Conservation (phyloP, 2,113 vertebrate species). For the Stigmatopora nigra region DNA sequence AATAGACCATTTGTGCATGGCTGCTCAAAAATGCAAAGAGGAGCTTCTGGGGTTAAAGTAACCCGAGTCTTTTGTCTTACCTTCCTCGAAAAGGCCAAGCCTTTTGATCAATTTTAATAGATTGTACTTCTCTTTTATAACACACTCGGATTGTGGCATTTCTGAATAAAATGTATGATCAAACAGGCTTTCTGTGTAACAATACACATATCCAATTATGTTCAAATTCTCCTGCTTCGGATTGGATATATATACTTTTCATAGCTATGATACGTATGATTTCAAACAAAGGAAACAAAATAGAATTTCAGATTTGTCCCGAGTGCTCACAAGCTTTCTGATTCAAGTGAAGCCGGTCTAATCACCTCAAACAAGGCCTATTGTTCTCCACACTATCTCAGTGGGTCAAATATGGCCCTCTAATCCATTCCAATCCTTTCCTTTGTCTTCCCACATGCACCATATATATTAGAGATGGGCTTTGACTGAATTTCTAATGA, state of each 20-base stretch:
- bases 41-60: conserved; percentile 34
- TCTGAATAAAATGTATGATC: not conserved
- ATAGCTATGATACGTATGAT: not conserved
- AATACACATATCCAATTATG: not conserved
- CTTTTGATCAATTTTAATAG: conserved; percentile 58
- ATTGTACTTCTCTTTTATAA: conserved; percentile 7
- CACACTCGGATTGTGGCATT: not conserved
- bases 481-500: not conserved
- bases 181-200: not conserved
- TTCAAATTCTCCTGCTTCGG: conserved; percentile 15
- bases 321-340: not conserved
- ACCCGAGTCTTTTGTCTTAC: conserved; percentile 34
- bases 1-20: conserved; percentile 36
- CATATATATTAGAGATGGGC: not conserved
- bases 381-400: conserved; percentile 45
- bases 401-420: conserved; percentile 34
- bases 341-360: conserved; percentile 40
- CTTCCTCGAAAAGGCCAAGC: conserved; percentile 42
- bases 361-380: conserved; percentile 52
- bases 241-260: conserved; percentile 13
- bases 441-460: conserved; percentile 2
- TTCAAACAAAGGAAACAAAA: conserved; percentile 10
- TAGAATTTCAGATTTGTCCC: conserved; percentile 29
- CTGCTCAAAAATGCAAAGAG: conserved; percentile 39
- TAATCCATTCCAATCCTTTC: conserved; percentile 14